Percentiles rank a stretch among this genome's conserved stretches.
phyloP scores from a whole-genome alignment of 2,797 vertebrate species.

The Phaenicophaeus curvirostris region DNA sequence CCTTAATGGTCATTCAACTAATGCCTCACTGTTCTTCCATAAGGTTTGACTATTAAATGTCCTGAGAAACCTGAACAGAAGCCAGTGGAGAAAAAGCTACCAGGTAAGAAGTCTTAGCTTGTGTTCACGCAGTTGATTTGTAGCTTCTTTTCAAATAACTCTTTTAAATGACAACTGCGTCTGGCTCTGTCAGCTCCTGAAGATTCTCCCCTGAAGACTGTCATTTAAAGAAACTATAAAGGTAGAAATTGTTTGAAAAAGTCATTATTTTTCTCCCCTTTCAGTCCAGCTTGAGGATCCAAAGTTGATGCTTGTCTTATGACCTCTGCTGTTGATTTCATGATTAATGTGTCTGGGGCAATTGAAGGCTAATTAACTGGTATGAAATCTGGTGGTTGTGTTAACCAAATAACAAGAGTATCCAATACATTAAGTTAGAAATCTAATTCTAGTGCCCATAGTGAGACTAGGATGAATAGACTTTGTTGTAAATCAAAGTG shows the following conservation, averaged over 20 bases:
- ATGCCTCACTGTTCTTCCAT: background rate
- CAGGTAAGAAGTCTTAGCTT: constrained; percentile 78
- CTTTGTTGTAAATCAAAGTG: background rate
- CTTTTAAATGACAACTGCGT: background rate
- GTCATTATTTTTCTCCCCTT: background rate
- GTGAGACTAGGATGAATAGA: background rate
- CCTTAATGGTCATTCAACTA: background rate
- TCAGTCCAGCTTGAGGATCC: background rate
- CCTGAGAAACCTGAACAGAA: constrained; percentile 80
- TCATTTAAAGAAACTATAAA: background rate
- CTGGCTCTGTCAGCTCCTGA: background rate
- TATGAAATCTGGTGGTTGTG: background rate
- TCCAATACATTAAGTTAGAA: background rate
- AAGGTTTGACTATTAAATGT: constrained; percentile 89
- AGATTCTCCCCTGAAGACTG: background rate
- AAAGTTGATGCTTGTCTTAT: background rate
- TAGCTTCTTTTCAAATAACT: background rate
- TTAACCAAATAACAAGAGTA: background rate
- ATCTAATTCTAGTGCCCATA: background rate
- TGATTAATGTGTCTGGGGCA: background rate
- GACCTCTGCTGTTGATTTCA: background rate
- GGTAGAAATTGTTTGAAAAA: background rate
- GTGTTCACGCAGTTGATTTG: background rate
- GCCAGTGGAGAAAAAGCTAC: constrained; percentile 87
- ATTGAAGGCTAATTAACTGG: background rate